Base-by-base conservation (phyloP, 2,888 invertebrate genomes). In the Gari tellinella region DNA sequence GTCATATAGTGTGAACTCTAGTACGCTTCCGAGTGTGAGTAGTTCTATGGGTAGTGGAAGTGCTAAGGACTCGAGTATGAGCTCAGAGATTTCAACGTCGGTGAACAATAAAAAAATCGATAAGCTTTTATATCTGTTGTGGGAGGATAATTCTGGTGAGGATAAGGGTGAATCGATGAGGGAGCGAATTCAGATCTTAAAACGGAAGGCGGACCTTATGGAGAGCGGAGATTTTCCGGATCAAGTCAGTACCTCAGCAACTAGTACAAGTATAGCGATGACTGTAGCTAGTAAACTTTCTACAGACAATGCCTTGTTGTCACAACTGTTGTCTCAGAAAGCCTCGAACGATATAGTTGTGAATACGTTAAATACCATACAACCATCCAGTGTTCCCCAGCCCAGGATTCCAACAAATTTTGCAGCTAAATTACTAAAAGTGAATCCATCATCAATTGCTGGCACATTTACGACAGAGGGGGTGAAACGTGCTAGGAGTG, bases 381-480 rank as follows among this genome's bases (percentile, higher is more conserved):
- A 80, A 46, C 88, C 88, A 2, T 82, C 82, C 10, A 82, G 77
- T 2, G 81, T 85, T 82, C 96, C 96, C 46, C 95, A 95, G 91
- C 88, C 88, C 26, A 87, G 91, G 46, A 43, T 92, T 46, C 90
- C 91, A 15, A 88, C 85, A 69, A 90, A 89, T 51, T 48, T 82
- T 19, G 66, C 80, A 2, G 66, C 70, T 4, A 84, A 81, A 52
- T 62, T 80, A 7, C 78, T 85, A 17, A 87, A 82, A 52, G 76
- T 83, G 41, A 77, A 72, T 68, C 83, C 82, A 10, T 67, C 73
- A 25, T 51, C 63, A 14, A 56, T 62, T 40, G 46, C 41, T 14
- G 31, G 55, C 2, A 53, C 61, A 40, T 37, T 60, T n/a, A 49
- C 56, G 38, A 38, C 48, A 0, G 48, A 53, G 2, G 62, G 58